Evolutionary conservation across 2,888 invertebrate species (phyloP).

Genomic region (Protodeltote pygarga): DNA sequence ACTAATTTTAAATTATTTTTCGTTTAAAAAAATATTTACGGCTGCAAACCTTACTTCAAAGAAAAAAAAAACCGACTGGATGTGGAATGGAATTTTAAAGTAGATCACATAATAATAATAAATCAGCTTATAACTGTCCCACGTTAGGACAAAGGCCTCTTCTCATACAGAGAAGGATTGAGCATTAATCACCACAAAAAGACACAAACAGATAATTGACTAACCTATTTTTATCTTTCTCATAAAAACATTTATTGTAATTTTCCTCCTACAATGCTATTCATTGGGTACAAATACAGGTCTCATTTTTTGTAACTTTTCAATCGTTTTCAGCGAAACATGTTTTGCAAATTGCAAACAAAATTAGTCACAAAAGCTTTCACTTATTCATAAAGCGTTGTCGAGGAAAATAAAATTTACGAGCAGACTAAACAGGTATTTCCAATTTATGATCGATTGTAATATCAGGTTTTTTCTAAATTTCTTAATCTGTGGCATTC

Average conservation of each 20-base stretch:
- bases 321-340: conserved; percentile 32
- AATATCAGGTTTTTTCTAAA: conserved; percentile 17
- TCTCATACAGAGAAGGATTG: too few relatives aligned
- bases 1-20: neutral
- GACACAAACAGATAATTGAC: too few relatives aligned
- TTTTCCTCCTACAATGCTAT: neutral
- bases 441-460: conserved; percentile 2
- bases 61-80: too few relatives aligned
- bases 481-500: conserved; percentile 64
- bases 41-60: neutral
- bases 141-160: too few relatives aligned
- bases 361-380: conserved; percentile 43
- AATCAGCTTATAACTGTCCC: too few relatives aligned
- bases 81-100: too few relatives aligned
- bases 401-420: conserved; percentile 21
- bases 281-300: neutral
- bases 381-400: conserved; percentile 38
- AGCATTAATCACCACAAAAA: too few relatives aligned
- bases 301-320: conserved; percentile 16
- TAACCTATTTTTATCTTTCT: neutral
- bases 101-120: too few relatives aligned
- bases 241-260: neutral
- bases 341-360: conserved; percentile 34
- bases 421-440: conserved; percentile 4
- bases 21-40: too few relatives aligned